phyloP scores from a whole-genome alignment of 2,888 invertebrate species.

The Philhelius pedissequus region DNA sequence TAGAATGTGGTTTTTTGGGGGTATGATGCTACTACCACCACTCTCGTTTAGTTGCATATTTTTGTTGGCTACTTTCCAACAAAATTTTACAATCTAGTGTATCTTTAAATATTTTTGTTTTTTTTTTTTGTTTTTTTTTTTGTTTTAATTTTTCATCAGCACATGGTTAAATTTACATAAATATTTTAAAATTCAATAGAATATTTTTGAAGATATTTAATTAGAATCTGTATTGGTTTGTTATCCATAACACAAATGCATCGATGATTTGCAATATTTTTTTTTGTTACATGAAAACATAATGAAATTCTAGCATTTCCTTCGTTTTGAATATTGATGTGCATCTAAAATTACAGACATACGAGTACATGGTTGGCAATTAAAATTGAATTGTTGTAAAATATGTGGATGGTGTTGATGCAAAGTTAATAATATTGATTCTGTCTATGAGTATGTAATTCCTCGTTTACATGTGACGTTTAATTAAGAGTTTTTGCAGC shows the following conservation, averaged over 20 bases:
- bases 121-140: not conserved
- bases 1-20: slow-evolving; percentile 24
- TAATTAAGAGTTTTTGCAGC: too few relatives aligned
- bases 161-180: too few relatives aligned
- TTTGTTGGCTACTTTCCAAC: slow-evolving; percentile 53
- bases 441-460: too few relatives aligned
- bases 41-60: not conserved
- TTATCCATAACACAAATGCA: not conserved
- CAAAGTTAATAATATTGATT: too few relatives aligned
- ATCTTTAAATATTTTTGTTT: not conserved
- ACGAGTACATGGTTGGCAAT: not conserved
- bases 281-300: not conserved
- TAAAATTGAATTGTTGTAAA: not conserved
- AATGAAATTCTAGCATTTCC: not conserved
- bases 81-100: slow-evolving; percentile 9
- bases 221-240: not conserved
- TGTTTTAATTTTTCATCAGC: too few relatives aligned
- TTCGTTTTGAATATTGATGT: not conserved
- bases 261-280: not conserved
- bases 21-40: not conserved
- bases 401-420: too few relatives aligned
- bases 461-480: too few relatives aligned
- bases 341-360: not conserved
- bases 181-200: not conserved
- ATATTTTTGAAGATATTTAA: not conserved